Evolutionary conservation across 2,888 invertebrate genomes (phyloP).

Genomic region (Polyommatus icarus): DNA sequence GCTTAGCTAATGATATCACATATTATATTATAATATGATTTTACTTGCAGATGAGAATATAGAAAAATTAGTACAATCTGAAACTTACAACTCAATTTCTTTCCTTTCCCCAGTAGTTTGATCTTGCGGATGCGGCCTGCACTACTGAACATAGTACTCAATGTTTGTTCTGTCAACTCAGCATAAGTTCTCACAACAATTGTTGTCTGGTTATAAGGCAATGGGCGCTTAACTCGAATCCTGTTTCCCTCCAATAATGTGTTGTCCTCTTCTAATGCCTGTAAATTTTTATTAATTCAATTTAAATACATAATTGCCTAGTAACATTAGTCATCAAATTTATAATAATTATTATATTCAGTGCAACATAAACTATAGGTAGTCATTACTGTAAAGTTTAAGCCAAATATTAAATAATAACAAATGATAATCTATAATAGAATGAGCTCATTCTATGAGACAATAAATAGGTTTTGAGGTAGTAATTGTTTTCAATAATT

Average conservation of each 20-base stretch:
- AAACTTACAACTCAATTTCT: conserved; percentile 56
- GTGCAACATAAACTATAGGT: too few species aligned
- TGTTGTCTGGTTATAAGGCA: conserved; percentile 57
- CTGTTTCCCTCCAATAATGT: conserved; percentile 49
- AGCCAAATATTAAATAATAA: too few species aligned
- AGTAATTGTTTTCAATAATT: too few species aligned
- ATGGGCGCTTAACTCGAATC: conserved; percentile 53
- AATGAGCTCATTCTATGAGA: too few species aligned
- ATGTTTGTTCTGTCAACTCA: conserved; percentile 51
- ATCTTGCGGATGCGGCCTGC: conserved; percentile 63
- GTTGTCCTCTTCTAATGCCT: conserved; percentile 63
- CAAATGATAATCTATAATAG: too few species aligned
- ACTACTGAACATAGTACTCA: conserved; percentile 53
- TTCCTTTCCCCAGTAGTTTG: conserved; percentile 57
- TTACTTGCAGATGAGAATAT: too few species aligned
- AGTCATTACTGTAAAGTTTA: too few species aligned
- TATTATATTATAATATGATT: too few species aligned
- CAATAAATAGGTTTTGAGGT: too few species aligned
- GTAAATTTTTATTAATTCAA: conserved; percentile 32
- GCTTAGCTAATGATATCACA: too few species aligned
- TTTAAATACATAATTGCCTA: background rate
- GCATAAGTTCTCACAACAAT: conserved; percentile 58
- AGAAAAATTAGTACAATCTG: background rate
- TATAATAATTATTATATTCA: too few species aligned
- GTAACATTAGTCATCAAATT: too few species aligned